Conservation (phyloP, 2,113 vertebrate species). For the Periophthalmus modestus region DNA sequence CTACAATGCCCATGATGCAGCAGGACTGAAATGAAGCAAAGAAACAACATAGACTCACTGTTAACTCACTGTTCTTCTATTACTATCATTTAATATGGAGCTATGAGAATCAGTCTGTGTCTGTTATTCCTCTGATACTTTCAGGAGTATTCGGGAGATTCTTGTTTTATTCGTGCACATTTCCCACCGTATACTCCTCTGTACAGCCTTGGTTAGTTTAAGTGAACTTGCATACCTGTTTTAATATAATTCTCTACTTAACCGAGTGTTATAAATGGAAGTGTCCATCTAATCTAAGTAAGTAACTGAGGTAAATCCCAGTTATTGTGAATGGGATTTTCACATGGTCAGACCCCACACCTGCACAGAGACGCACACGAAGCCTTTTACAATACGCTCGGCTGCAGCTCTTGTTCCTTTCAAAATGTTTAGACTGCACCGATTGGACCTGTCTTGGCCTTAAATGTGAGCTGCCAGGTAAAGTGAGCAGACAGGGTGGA, state of each 20-base stretch:
- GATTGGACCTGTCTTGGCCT: slow-evolving; percentile 25
- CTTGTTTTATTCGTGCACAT: slow-evolving; percentile 2
- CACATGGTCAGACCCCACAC: slow-evolving; percentile 55
- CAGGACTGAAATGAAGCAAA: neutral
- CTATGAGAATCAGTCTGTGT: too few relatives aligned
- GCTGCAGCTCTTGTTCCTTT: neutral
- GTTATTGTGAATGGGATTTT: slow-evolving; percentile 55
- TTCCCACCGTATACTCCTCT: slow-evolving; percentile 34
- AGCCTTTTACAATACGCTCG: neutral
- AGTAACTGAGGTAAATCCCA: slow-evolving; percentile 57
- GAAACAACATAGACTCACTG: neutral
- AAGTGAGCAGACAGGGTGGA: slow-evolving; percentile 23
- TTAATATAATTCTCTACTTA: slow-evolving; percentile 42
- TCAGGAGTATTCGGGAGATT: neutral
- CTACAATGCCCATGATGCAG: neutral
- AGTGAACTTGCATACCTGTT: slow-evolving; percentile 43
- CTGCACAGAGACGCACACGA: slow-evolving; percentile 27
- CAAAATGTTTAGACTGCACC: slow-evolving; percentile 2
- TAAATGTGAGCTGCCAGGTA: slow-evolving; percentile 36
- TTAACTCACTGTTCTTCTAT: too few relatives aligned
- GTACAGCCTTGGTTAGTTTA: neutral
- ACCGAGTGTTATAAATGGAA: slow-evolving; percentile 13
- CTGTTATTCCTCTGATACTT: neutral
- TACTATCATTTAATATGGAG: neutral
- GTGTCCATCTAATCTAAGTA: slow-evolving; percentile 61